These are phyloP conservation scores for Uria lomvia DNA, from an alignment of 2,113 vertebrate species.

Conservation along the genomic window DNA sequence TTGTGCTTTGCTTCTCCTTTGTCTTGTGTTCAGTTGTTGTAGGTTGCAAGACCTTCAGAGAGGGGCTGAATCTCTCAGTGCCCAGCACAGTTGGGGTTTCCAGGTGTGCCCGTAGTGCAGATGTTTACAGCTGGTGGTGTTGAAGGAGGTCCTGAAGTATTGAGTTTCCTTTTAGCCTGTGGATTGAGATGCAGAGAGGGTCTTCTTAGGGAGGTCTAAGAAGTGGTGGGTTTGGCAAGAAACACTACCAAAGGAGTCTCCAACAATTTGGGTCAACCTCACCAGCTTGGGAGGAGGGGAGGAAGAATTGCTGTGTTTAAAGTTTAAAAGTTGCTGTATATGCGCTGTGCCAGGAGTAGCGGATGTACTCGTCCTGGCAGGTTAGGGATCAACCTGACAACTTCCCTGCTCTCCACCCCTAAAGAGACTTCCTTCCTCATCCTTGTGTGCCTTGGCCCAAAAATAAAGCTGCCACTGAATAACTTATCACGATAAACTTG, in stretches of 20 bases:
- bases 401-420: background rate
- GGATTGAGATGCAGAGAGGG: background rate
- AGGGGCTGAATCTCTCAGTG: background rate
- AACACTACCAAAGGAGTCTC: background rate
- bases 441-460: background rate
- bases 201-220: background rate
- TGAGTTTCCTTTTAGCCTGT: background rate
- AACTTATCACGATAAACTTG: conserved; percentile 46
- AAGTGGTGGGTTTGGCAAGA: background rate
- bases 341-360: background rate
- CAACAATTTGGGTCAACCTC: background rate
- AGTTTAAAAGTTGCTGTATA: background rate
- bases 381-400: background rate
- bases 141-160: background rate
- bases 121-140: background rate
- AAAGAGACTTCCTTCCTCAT: background rate
- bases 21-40: background rate
- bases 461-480: conserved; percentile 50
- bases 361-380: background rate
- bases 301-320: background rate
- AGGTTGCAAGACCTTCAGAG: background rate
- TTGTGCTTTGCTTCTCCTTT: background rate
- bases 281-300: background rate
- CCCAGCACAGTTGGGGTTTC: background rate
- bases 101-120: background rate